Evolutionary conservation across 2,797 vertebrate species (phyloP).

Genomic region (Sebastes ruberrimus): DNA sequence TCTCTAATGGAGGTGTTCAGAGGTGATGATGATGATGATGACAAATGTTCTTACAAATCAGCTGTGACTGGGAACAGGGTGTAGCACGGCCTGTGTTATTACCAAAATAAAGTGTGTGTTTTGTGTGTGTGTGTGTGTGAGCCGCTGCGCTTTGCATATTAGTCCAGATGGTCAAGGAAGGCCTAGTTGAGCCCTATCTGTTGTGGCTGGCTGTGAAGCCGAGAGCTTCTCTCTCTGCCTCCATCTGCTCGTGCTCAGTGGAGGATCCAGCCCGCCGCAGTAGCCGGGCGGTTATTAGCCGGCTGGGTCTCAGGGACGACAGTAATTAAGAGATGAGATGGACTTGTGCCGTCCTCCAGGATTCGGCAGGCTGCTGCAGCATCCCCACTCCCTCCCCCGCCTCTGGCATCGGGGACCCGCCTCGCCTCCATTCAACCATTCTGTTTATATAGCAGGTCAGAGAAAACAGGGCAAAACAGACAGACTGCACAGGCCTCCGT

Average conservation of each 20-base stretch:
- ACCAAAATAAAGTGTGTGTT: slow-evolving; percentile 43
- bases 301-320: slow-evolving; percentile 59
- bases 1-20: slow-evolving; percentile 33
- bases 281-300: slow-evolving; percentile 62
- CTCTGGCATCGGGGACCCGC: background rate
- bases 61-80: slow-evolving; percentile 51
- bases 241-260: slow-evolving; percentile 65
- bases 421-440: slow-evolving; percentile 8
- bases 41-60: slow-evolving; percentile 64
- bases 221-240: slow-evolving; percentile 58
- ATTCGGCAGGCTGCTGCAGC: slow-evolving; percentile 44
- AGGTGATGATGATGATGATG: slow-evolving; percentile 39
- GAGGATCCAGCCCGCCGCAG: slow-evolving; percentile 43
- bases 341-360: slow-evolving; percentile 52
- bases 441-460: slow-evolving; percentile 55
- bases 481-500: background rate
- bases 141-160: slow-evolving; percentile 28
- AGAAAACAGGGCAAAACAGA: slow-evolving; percentile 51
- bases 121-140: slow-evolving; percentile 13
- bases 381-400: background rate
- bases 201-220: slow-evolving; percentile 43
- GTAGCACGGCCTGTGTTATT: slow-evolving; percentile 46
- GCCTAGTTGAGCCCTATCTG: slow-evolving; percentile 65
- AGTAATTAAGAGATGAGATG: slow-evolving; percentile 77
- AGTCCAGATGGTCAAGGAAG: slow-evolving; percentile 65